A percentile compares a stretch with the other conserved stretches of the same genome.
These are phyloP conservation scores for Clistopyga incitator DNA, from an alignment of 2,888 invertebrate species.

Conservation along the genomic window DNA sequence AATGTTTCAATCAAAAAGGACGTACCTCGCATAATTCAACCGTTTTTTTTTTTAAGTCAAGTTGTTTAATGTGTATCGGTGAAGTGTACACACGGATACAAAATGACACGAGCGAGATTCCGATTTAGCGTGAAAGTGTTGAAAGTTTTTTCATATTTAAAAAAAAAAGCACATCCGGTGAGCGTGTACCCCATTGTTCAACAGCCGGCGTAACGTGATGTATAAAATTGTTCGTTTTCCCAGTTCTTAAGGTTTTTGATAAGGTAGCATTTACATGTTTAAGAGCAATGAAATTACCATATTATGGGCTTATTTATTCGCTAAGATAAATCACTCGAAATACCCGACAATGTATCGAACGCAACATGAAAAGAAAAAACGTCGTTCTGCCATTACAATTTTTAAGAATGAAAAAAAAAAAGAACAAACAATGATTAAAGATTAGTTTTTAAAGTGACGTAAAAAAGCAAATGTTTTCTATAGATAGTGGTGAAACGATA, in stretches of 20 bases:
- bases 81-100: constrained; percentile 42
- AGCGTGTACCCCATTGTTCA: constrained; percentile 68
- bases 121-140: constrained; percentile 35
- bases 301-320: constrained; percentile 65
- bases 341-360: constrained; percentile 48
- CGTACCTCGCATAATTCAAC: constrained; percentile 58
- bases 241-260: constrained; percentile 73
- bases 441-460: constrained; percentile 47
- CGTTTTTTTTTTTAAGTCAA: constrained; percentile 37
- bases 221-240: constrained; percentile 77
- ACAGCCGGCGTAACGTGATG: constrained; percentile 70
- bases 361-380: constrained; percentile 42
- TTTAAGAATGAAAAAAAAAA: constrained; percentile 41
- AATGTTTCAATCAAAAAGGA: constrained; percentile 26
- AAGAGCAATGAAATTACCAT: constrained; percentile 65
- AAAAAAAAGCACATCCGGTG: constrained; percentile 65
- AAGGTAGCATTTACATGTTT: constrained; percentile 65
- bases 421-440: constrained; percentile 35
- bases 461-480: constrained; percentile 45
- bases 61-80: constrained; percentile 48
- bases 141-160: constrained; percentile 48
- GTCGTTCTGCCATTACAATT: constrained; percentile 59
- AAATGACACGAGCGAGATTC: constrained; percentile 37
- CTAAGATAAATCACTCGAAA: constrained; percentile 52
- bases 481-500: constrained; percentile 38